Conservation (phyloP, 37 sponge, comb jelly and placozoan species). For the Tethya wilhelma region DNA sequence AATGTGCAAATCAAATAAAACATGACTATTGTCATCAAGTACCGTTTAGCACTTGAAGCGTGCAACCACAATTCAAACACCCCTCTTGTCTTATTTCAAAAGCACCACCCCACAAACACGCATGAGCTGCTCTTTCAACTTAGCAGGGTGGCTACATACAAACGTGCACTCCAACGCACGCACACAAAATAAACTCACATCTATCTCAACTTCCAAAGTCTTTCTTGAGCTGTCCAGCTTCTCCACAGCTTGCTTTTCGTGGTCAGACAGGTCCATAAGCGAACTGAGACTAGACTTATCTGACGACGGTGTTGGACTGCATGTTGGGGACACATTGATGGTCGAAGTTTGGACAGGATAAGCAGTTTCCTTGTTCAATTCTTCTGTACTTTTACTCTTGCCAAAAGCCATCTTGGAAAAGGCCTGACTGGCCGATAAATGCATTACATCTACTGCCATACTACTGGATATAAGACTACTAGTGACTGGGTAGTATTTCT, state of each 20-base stretch:
- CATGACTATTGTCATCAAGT: neutral
- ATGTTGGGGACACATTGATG: no score
- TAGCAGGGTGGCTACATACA: no score
- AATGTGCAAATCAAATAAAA: neutral
- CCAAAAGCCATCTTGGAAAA: constrained; percentile 39
- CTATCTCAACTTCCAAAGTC: constrained; percentile 55
- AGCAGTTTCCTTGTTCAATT: constrained; percentile 17
- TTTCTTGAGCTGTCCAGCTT: constrained; percentile 14
- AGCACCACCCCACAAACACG: no score
- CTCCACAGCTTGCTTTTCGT: constrained; percentile 27
- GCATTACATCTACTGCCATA: constrained; percentile 51
- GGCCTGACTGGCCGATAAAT: constrained; percentile 3
- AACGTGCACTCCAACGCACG: no score
- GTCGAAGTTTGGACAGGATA: constrained; percentile 1
- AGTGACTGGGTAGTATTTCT: no score
- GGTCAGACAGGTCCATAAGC: neutral
- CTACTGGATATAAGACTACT: no score
- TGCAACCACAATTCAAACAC: neutral
- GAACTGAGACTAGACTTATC: constrained; percentile 8
- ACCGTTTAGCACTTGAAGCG: neutral
- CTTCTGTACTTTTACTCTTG: constrained; percentile 39
- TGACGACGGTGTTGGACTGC: no score
- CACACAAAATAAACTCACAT: no score
- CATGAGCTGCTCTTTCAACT: no score
- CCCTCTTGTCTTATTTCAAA: no score